Conservation (phyloP, 2,113 vertebrate genomes). For the Tenebrosternarchus preto region DNA sequence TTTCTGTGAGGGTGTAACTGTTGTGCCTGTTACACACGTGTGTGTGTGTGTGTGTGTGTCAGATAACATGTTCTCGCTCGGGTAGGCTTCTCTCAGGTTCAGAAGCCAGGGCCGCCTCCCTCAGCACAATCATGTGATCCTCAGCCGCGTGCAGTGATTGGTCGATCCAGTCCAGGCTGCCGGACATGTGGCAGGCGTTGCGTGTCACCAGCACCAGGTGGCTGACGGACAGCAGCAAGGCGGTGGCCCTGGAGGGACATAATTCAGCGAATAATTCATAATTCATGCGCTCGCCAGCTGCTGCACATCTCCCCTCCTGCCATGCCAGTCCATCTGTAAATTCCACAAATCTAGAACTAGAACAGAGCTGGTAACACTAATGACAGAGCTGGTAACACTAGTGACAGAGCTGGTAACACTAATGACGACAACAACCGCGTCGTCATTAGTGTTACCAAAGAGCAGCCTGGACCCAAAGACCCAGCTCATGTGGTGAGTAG, state of each 20-base stretch:
- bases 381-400: too few species aligned
- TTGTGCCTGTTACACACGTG: background rate
- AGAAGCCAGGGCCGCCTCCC: slow-evolving; percentile 86
- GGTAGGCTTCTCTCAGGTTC: slow-evolving; percentile 77
- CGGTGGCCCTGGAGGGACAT: slow-evolving; percentile 78
- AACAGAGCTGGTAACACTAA: too few species aligned
- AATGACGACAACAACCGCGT: too few species aligned
- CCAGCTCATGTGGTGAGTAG: too few species aligned
- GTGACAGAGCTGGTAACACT: too few species aligned
- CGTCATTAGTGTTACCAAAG: too few species aligned
- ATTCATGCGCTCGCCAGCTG: too few species aligned
- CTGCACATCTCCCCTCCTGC: background rate
- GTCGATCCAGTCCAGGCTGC: slow-evolving; percentile 90
- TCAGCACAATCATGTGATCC: slow-evolving; percentile 89
- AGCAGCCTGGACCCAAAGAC: too few species aligned
- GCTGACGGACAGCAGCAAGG: slow-evolving; percentile 88
- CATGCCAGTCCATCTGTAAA: too few species aligned
- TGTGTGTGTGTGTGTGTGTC: slow-evolving; percentile 41
- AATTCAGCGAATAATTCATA: slow-evolving; percentile 29
- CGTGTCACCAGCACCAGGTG: slow-evolving; percentile 94
- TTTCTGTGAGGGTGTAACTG: slow-evolving; percentile 1
- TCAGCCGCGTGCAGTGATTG: slow-evolving; percentile 87
- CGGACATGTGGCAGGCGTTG: slow-evolving; percentile 89
- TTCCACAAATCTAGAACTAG: too few species aligned
- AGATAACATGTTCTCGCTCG: slow-evolving; percentile 88